These are phyloP conservation scores for Antennarius striatus DNA, from an alignment of 2,113 vertebrate genomes.

Conservation along the genomic window DNA sequence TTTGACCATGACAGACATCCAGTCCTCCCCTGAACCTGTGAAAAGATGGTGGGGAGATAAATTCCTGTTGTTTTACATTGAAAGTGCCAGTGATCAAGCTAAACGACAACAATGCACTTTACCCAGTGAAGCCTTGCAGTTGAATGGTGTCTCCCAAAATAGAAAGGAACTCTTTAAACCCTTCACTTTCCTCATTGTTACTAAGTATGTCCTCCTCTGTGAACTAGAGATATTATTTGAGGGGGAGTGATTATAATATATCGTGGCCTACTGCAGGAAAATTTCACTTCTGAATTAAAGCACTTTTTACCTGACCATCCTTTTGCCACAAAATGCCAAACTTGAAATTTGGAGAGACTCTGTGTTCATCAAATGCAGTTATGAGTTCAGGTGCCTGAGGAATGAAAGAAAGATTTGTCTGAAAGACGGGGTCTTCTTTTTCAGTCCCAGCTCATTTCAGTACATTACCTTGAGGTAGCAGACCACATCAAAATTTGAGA, in stretches of 20 bases:
- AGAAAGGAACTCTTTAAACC: slow-evolving; percentile 86
- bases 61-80: slow-evolving; percentile 7
- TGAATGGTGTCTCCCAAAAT: slow-evolving; percentile 86
- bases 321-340: slow-evolving; percentile 82
- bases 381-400: slow-evolving; percentile 80
- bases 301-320: slow-evolving; percentile 72
- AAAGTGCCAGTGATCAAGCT: neutral
- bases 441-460: neutral
- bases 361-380: slow-evolving; percentile 80
- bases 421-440: neutral
- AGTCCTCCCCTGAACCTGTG: slow-evolving; percentile 89
- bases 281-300: neutral
- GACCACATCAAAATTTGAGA: slow-evolving; percentile 86
- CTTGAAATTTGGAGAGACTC: slow-evolving; percentile 81
- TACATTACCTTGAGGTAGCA: slow-evolving; percentile 86
- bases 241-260: slow-evolving; percentile 3
- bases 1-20: slow-evolving; percentile 89
- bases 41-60: neutral
- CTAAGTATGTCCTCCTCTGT: slow-evolving; percentile 89
- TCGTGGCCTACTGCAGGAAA: neutral
- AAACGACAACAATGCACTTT: neutral
- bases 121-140: slow-evolving; percentile 88
- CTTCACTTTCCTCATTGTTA: slow-evolving; percentile 87
- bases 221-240: slow-evolving; percentile 70
- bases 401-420: neutral